These are phyloP conservation scores for Brenthis ino DNA, from an alignment of 2,888 invertebrate genomes.

Conservation along the genomic window DNA sequence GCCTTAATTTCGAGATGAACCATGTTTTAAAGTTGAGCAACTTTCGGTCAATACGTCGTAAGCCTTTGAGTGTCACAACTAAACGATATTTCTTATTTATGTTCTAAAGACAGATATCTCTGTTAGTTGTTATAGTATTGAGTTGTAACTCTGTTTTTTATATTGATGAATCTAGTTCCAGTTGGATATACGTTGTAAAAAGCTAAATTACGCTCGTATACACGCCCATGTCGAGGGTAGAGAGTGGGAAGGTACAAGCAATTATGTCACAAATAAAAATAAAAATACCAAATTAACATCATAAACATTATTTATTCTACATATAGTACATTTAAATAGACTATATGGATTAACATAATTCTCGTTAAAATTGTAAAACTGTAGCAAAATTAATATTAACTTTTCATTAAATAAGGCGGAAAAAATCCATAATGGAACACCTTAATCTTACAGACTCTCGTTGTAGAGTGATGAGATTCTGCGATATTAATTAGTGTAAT, in stretches of 20 bases:
- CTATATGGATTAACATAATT: background rate
- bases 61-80: no score
- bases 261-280: no score
- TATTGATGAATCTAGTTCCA: background rate
- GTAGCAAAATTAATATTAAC: slow-evolving; percentile 28
- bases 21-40: no score
- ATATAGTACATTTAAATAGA: no score
- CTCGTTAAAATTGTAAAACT: slow-evolving; percentile 16
- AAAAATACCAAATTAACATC: no score
- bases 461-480: slow-evolving; percentile 71
- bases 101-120: no score
- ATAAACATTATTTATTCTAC: no score
- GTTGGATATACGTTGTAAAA: background rate
- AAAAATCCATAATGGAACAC: slow-evolving; percentile 67
- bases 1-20: no score
- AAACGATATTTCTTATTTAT: no score
- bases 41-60: no score
- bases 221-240: background rate
- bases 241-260: background rate
- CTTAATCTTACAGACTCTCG: slow-evolving; percentile 72
- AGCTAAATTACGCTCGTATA: background rate
- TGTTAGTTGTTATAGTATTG: background rate
- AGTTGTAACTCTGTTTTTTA: background rate
- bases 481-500: slow-evolving; percentile 69
- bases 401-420: slow-evolving; percentile 38